Conservation (phyloP, 1,140 invertebrate genomes). For the Asobara japonica region DNA sequence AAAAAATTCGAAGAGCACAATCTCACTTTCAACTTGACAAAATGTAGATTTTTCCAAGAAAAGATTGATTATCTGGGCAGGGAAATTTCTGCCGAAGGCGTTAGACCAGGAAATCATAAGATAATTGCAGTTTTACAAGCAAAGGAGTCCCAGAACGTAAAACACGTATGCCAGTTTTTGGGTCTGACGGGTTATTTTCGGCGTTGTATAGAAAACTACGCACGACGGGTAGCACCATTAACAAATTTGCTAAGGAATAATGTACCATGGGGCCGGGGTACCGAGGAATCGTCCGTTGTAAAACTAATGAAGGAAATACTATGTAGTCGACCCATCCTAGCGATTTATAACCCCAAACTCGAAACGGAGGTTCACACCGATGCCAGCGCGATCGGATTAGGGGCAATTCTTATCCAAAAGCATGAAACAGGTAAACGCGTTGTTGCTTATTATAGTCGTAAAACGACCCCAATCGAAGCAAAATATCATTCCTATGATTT, state of each 20-base stretch:
- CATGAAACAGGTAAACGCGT: constrained; percentile 22
- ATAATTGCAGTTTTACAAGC: constrained; percentile 47
- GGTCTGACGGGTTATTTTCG: constrained; percentile 51
- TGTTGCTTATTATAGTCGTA: constrained; percentile 48
- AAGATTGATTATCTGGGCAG: constrained; percentile 42
- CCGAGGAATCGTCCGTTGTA: background rate
- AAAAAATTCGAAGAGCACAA: constrained; percentile 19
- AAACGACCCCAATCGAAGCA: constrained; percentile 43
- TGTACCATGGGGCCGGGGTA: background rate
- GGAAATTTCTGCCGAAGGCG: constrained; percentile 30
- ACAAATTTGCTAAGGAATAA: background rate
- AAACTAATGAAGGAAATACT: background rate
- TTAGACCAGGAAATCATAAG: constrained; percentile 43
- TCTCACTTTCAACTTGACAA: constrained; percentile 36
- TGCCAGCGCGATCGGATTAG: constrained; percentile 43
- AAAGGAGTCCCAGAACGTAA: constrained; percentile 46
- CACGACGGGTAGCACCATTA: constrained; percentile 42
- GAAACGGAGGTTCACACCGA: constrained; percentile 46
- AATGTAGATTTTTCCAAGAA: constrained; percentile 42
- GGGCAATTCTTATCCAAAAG: constrained; percentile 46
- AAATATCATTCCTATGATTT: constrained; percentile 58
- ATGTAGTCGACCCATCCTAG: constrained; percentile 44
- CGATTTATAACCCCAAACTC: constrained; percentile 41
- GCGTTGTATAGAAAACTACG: constrained; percentile 47
- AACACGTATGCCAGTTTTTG: constrained; percentile 47